Base-by-base conservation (phyloP, 2,797 vertebrate genomes). In the Cyclura pinguis region DNA sequence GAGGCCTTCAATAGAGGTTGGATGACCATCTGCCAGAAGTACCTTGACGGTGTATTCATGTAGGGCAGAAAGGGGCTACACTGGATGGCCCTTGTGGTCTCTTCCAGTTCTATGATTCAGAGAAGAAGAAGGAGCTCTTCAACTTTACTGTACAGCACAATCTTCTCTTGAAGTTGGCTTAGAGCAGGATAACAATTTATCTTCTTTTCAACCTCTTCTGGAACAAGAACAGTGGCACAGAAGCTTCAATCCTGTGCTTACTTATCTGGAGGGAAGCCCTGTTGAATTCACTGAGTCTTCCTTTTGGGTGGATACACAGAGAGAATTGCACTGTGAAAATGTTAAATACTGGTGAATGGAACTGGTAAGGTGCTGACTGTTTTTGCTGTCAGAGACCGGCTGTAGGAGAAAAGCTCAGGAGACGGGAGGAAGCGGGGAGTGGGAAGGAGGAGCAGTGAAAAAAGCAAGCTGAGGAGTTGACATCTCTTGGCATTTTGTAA, bases 401-500 rank as follows among this genome's bases (percentile, higher is more conserved):
- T 96, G 94, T 92, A 89, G 93, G 32, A 6, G 80, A 24, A 24
- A 81, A 92, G 96, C 96, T 97, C 96, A 97, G 97, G 97, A 97
- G 57, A 80, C 52, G 38, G 38, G 32, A 87, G 59, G 59, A 97
- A 96, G 96, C 96, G 96, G 96, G 96, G n/a, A 73, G 90, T 93
- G 77, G 77, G 27, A 52, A 92, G 96, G 96, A 97, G 96, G 97
- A 97, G 38, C 24, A 32, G 14, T 29, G 27, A 10, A 38, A 52
- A 62, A 59, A 18, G 18, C 97, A 77, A 9, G 4, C 38, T 38
- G 13, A 59, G 47, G 93, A 97, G 96, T 97, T 98, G 97, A 98
- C 97, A 97, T 97, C 96, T 95, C 95, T 96, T 97, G 97, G 97
- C 97, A 97, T 97, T 97, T 98, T 97, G 96, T 97, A 97, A 97